Evolutionary conservation across 2,888 invertebrate genomes (phyloP).

Genomic region (Papilio gigon): DNA sequence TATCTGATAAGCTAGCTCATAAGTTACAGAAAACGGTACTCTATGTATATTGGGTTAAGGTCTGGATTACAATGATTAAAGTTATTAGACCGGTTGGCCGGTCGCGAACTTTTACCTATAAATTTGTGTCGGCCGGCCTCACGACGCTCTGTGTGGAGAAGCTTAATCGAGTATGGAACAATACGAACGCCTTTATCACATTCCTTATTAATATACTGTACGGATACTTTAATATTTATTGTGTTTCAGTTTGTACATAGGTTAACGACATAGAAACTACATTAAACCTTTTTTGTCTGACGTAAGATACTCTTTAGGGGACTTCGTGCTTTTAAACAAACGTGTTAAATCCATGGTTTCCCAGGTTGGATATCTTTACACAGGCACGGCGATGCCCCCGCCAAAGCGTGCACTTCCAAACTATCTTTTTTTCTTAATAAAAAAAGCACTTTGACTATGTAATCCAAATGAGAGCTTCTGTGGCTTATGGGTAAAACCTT

Average conservation of each 20-base stretch:
- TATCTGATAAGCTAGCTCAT: constrained; percentile 70
- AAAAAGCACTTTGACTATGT: too few species aligned
- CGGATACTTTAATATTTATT: constrained; percentile 17
- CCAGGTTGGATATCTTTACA: background rate
- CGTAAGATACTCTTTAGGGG: background rate
- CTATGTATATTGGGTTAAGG: constrained; percentile 59
- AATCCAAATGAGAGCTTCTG: too few species aligned
- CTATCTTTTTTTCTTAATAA: background rate
- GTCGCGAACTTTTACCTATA: constrained; percentile 83
- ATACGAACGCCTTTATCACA: constrained; percentile 26
- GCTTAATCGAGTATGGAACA: constrained; percentile 47
- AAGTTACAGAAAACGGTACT: constrained; percentile 59
- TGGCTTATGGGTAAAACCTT: too few species aligned
- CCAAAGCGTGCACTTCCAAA: background rate
- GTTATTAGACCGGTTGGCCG: constrained; percentile 71
- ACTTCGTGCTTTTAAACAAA: background rate
- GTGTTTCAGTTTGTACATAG: background rate
- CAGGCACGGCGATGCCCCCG: background rate
- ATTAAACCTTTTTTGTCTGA: constrained; percentile 1
- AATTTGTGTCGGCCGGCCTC: constrained; percentile 79
- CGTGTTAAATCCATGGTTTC: background rate
- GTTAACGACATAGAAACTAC: background rate
- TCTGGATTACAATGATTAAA: constrained; percentile 55
- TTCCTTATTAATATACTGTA: constrained; percentile 20
- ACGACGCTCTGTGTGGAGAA: constrained; percentile 73